phyloP scores from a whole-genome alignment of 2,888 invertebrate species.

The Bellardia pandia region DNA sequence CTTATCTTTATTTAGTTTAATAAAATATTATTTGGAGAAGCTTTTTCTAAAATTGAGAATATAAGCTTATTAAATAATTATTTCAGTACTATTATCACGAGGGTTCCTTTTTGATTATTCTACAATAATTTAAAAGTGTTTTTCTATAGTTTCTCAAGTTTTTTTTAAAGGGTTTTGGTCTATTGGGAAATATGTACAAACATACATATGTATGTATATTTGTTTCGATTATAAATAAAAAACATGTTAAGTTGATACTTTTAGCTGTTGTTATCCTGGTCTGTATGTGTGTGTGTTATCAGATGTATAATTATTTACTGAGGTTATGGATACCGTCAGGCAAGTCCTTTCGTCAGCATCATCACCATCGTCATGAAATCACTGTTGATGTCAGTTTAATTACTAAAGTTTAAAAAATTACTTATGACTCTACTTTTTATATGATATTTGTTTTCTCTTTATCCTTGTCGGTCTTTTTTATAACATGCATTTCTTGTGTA shows the following conservation, averaged over 20 bases:
- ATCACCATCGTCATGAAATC: conserved; percentile 47
- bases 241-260: conserved; percentile 54
- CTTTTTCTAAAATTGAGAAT: too few relatives aligned
- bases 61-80: too few relatives aligned
- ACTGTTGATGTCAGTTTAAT: conserved; percentile 72
- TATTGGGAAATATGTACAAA: too few relatives aligned
- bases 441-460: conserved; percentile 1
- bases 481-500: conserved; percentile 16
- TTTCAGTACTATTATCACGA: too few relatives aligned
- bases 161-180: too few relatives aligned
- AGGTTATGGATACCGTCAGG: conserved; percentile 36
- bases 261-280: conserved; percentile 46
- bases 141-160: too few relatives aligned
- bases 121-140: too few relatives aligned
- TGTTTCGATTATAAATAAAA: conserved; percentile 27
- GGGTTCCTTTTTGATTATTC: too few relatives aligned
- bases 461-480: conserved; percentile 32
- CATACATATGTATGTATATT: not conserved
- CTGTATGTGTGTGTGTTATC: not conserved
- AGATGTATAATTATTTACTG: conserved; percentile 49
- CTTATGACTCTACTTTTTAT: not conserved
- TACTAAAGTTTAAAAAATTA: conserved; percentile 71
- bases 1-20: too few relatives aligned
- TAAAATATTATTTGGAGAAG: too few relatives aligned
- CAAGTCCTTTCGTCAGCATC: conserved; percentile 25